Percentiles rank a stretch among this genome's conserved stretches.
Conservation (phyloP, 2,113 vertebrate genomes). For the Spea bombifrons region DNA sequence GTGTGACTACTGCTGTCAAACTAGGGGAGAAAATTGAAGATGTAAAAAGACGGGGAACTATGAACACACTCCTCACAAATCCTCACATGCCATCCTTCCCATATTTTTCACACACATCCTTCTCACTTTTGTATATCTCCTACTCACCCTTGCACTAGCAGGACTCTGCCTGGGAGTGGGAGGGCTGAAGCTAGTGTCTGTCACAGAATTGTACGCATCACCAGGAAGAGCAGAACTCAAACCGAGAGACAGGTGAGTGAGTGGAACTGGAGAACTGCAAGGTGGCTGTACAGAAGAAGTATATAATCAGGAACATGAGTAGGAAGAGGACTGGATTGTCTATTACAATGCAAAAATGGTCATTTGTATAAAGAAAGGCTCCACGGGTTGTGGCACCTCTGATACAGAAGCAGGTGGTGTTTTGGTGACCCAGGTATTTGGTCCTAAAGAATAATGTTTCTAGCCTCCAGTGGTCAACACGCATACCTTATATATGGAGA, state of each 20-base stretch:
- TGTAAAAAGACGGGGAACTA: background rate
- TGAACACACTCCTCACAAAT: too few species aligned
- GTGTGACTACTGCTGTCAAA: conserved; percentile 27
- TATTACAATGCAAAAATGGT: background rate
- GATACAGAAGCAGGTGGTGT: background rate
- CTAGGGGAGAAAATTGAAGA: conserved; percentile 1
- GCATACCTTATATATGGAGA: conserved; percentile 92
- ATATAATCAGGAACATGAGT: background rate
- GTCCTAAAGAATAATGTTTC: background rate
- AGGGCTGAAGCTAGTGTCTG: conserved; percentile 59
- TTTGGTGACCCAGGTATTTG: background rate
- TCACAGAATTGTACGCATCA: conserved; percentile 83
- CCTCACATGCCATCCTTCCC: too few species aligned
- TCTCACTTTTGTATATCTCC: background rate
- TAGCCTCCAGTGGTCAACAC: too few species aligned
- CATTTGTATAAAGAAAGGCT: background rate
- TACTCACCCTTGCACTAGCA: conserved; percentile 22
- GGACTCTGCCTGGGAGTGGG: conserved; percentile 20
- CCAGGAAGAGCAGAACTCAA: conserved; percentile 88
- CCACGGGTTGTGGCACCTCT: too few species aligned
- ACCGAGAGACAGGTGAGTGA: conserved; percentile 71
- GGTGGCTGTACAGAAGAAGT: conserved; percentile 64
- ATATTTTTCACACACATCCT: background rate
- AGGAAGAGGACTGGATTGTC: too few species aligned
- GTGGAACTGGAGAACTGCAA: conserved; percentile 71